Evolutionary conservation across 2,888 invertebrate genomes (phyloP).

Genomic region (Schrankia costaestrigalis): DNA sequence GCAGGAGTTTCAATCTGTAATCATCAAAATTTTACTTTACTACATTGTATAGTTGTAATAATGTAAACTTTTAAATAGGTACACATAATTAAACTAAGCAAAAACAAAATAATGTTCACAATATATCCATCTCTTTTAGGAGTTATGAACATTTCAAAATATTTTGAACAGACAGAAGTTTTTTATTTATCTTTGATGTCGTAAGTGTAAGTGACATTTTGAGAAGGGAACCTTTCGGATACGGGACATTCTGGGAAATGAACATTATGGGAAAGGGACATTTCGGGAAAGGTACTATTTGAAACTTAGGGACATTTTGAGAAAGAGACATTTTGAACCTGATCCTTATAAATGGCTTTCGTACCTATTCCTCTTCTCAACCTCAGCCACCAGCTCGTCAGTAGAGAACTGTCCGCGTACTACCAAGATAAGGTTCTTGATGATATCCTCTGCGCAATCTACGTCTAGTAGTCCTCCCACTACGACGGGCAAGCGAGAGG

Average conservation of each 20-base stretch:
- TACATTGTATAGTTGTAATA: too few species aligned
- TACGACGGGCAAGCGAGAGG: slow-evolving; percentile 97
- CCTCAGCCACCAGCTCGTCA: slow-evolving; percentile 98
- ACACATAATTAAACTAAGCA: background rate
- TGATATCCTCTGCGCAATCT: slow-evolving; percentile 99
- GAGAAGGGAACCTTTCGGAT: too few species aligned
- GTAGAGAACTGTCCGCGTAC: slow-evolving; percentile 99
- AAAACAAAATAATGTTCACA: too few species aligned
- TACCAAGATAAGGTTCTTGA: slow-evolving; percentile 98
- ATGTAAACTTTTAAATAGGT: background rate
- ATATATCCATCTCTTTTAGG: too few species aligned
- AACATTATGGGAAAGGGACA: too few species aligned
- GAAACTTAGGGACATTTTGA: background rate
- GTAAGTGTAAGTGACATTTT: too few species aligned
- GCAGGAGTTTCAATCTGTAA: slow-evolving; percentile 91
- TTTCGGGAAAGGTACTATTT: too few species aligned
- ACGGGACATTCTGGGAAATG: too few species aligned
- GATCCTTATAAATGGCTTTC: slow-evolving; percentile 2
- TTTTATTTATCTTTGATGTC: too few species aligned
- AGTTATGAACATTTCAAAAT: too few species aligned
- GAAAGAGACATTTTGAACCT: background rate
- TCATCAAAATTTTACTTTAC: too few species aligned
- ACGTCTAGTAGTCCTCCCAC: slow-evolving; percentile 98
- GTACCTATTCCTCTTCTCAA: slow-evolving; percentile 93
- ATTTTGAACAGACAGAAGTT: too few species aligned